phyloP scores from a whole-genome alignment of 1,140 invertebrate genomes.

The Brachionus plicatilis region DNA sequence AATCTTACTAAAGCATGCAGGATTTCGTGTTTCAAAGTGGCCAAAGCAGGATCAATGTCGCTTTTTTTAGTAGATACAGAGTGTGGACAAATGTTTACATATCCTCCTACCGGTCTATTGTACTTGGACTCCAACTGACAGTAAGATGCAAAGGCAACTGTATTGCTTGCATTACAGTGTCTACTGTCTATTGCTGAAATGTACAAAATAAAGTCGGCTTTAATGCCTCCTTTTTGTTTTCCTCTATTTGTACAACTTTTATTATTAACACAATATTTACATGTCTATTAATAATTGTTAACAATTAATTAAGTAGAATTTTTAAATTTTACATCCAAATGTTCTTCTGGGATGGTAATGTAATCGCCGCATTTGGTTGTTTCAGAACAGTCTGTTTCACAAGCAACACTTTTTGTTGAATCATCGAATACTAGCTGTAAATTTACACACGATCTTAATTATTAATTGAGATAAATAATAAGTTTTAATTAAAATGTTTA shows the following conservation, averaged over 20 bases:
- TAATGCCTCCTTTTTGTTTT: slow-evolving; percentile 56
- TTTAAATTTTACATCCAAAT: slow-evolving; percentile 70
- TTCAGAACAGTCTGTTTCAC: slow-evolving; percentile 74
- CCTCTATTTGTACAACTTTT: slow-evolving; percentile 25
- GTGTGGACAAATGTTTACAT: slow-evolving; percentile 94
- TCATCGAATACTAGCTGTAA: slow-evolving; percentile 8
- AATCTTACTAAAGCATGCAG: slow-evolving; percentile 73
- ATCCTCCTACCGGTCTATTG: slow-evolving; percentile 91
- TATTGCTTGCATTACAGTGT: slow-evolving; percentile 71
- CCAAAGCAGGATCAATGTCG: slow-evolving; percentile 83
- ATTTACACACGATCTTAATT: slow-evolving; percentile 4
- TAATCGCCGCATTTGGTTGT: slow-evolving; percentile 83
- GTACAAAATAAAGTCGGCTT: slow-evolving; percentile 92
- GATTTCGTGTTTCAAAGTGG: slow-evolving; percentile 98
- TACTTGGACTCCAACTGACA: slow-evolving; percentile 89
- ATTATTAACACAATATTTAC: slow-evolving; percentile 44
- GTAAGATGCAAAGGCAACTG: slow-evolving; percentile 93
- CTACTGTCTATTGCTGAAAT: slow-evolving; percentile 87
- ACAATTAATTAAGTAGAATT: background rate
- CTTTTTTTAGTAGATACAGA: slow-evolving; percentile 85
- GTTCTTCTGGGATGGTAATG: slow-evolving; percentile 78
- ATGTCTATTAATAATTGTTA: slow-evolving; percentile 43
- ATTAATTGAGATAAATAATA: background rate
- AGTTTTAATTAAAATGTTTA: no score
- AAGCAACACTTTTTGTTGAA: slow-evolving; percentile 60